A percentile compares a stretch with the other conserved stretches of the same genome.
These are phyloP conservation scores for Tenthredo distinguenda DNA, from an alignment of 2,888 invertebrate genomes.

Conservation along the genomic window DNA sequence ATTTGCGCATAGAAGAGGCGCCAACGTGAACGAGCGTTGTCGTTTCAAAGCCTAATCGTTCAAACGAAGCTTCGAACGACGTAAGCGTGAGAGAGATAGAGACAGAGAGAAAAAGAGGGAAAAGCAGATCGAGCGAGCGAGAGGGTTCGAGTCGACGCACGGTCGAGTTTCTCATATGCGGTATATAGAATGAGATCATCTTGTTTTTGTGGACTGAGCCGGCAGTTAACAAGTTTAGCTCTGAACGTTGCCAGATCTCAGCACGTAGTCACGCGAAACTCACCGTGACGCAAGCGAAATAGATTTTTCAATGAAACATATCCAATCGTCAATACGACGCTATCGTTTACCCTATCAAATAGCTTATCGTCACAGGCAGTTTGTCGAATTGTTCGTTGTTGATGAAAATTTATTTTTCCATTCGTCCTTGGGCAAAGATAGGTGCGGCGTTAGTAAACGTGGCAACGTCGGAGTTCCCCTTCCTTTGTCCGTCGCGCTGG, in stretches of 20 bases:
- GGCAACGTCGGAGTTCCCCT: constrained; percentile 68
- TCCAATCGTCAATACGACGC: not conserved
- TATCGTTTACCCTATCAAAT: not conserved
- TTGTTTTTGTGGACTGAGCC: constrained; percentile 78
- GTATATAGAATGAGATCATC: constrained; percentile 76
- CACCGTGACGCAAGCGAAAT: not conserved
- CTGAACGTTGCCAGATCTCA: constrained; percentile 69
- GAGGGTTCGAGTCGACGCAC: constrained; percentile 40
- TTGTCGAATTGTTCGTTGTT: not conserved
- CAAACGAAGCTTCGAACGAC: constrained; percentile 32
- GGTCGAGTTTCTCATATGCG: constrained; percentile 58
- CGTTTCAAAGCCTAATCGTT: constrained; percentile 47
- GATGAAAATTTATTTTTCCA: constrained; percentile 55
- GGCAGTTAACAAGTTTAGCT: constrained; percentile 78
- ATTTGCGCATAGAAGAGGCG: constrained; percentile 23
- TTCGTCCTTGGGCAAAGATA: constrained; percentile 76
- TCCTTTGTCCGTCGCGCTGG: constrained; percentile 80
- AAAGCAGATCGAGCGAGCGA: constrained; percentile 37
- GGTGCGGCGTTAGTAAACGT: constrained; percentile 64
- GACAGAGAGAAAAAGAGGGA: not conserved
- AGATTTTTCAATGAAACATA: constrained; percentile 2
- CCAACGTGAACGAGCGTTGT: constrained; percentile 29
- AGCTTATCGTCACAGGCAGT: not conserved
- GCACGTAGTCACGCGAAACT: constrained; percentile 64
- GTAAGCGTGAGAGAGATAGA: not conserved